Base-by-base conservation (phyloP, 2,888 invertebrate species). In the Junonia oenone region DNA sequence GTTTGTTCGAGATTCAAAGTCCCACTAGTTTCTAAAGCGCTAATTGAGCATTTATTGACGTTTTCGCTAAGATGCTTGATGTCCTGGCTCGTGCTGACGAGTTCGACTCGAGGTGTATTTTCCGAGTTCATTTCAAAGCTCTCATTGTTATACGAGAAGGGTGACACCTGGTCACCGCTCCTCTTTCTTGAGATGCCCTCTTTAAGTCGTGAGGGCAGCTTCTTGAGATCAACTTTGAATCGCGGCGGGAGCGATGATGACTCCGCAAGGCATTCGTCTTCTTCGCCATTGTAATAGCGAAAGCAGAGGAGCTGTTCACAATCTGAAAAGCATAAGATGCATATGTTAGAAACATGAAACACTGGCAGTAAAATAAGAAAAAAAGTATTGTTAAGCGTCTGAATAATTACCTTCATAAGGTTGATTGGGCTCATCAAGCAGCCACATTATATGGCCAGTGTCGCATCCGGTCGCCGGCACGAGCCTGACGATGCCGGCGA, bases 291-390 rank as follows among this genome's bases (percentile, higher is more conserved):
- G 84, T 93, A 94, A 82, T 94, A 94, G 49, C 94, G 93, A 78
- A 94, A 94, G 76, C 93, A 94, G 64, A 93, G 87, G 63, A 93
- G 86, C 76, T 93, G 93, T 75, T 93, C 92, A 76, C 93, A 93
- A 76, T 93, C 94, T 93, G 91, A 61, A 92, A 92, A 45, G 11
- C 11, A 37, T 35, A 22, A 19, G 2, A 47, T 47, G 0, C 40
- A 31, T 15, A 8, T 8, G 27, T 50, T 14, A 60, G 2, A 14
- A 47, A 38, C 26, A 37, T 15, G 6, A 14, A 45, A n/a, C 6
- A 35, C 15, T 45, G 22, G 9, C 13, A 38, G 26, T 13, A 31
- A 45, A 29, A 15, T 33, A 40, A 46, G 14, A 19, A 22, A 8
- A 15, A 33, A 33, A 11, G n/a, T 33, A n/a, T 33, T 45, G n/a